Base-by-base conservation (phyloP, 2,797 vertebrate genomes). In the Chanos chanos region DNA sequence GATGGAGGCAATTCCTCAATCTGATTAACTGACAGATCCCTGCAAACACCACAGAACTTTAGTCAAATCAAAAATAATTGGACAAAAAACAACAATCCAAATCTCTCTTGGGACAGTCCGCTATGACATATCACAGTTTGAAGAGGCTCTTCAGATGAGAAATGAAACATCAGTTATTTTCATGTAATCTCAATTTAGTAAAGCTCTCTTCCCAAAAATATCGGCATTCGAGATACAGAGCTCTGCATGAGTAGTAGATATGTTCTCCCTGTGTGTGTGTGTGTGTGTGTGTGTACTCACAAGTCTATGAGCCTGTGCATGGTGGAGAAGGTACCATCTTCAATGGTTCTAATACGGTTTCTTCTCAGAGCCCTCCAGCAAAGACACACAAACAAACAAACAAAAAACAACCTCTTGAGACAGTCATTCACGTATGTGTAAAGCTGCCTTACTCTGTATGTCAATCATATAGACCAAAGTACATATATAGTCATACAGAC, bases 241-340 rank as follows among this genome's bases (percentile, higher is more conserved):
- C n/a, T n/a, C n/a, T n/a, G n/a, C n/a, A 4, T 36, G n/a, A 5
- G 36, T n/a, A 6, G 12, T 9, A 3, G 21, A 41, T 50, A 39
- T 2, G 2, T 30, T 41, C 7, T 24, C 16, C 12, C 49, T 30
- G 54, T 52, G 37, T 59, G 48, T 62, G 60, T 62, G 49, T 45
- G 16, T 50, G 25, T 49, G 44, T 44, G 24, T 28, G 51, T 6
- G 7, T n/a, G 15, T 12, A 81, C 84, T 79, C 49, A 87, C 86
- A 88, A 77, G 53, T 88, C 86, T 71, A 88, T 81, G 31, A 89
- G 76, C n/a, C 49, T 75, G 39, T 57, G 74, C 73, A 87, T 80
- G 24, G 69, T 54, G 6, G 81, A 76, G 61, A 89, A 85, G 0
- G 81, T 76, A 31, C 81, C 81, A 0, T 77, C 70, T 41, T 87